Evolutionary conservation across 2,888 invertebrate genomes (phyloP), one percentile per base, ranked within the genome.

Genomic region (Achlya flavicornis): DNA sequence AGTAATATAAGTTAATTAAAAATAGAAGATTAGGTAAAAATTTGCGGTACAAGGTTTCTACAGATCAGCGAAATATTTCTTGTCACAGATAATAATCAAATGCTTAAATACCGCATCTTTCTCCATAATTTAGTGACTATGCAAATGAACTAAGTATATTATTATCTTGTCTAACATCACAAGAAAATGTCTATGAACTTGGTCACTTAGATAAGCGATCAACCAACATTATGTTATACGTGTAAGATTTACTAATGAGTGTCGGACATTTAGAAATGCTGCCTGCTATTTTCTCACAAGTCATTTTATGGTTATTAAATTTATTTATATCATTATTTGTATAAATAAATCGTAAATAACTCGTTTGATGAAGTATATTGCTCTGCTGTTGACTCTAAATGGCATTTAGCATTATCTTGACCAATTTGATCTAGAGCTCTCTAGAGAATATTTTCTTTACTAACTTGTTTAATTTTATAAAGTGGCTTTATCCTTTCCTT

Each of bases 121-220:
- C 77, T 73, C 71, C 71, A 75, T 78, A 80, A 81, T 79, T 82
- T 77, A 74, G 72, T 69, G 71, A 71, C 73, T 77, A 82, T 80
- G 80, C 77, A 79, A 81, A 83, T 81, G 76, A 78, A 75, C 74
- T 74, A 73, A 26, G 41, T 76, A 67, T 71, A 60, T 74, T 77
- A 76, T 78, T 78, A 82, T 82, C 79, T 74, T 38, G 64, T 62
- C 66, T 67, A 70, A 66, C 66, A 80, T 82, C 81, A 72, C 67
- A 73, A 74, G 75, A 78, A 80, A 76, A 69, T 72, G 67, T 74
- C 73, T 79, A 77, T 74, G 72, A 77, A 77, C 77, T 81, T 77
- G 70, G 76, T 75, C 60, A 70, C 71, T 69, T 71, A 79, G 77
- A 80, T 79, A 78, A 69, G 69, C 73, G 72, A 73, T 75, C 73